Base-by-base conservation (phyloP, 2,888 invertebrate species). In the Diplazon laetatorius region DNA sequence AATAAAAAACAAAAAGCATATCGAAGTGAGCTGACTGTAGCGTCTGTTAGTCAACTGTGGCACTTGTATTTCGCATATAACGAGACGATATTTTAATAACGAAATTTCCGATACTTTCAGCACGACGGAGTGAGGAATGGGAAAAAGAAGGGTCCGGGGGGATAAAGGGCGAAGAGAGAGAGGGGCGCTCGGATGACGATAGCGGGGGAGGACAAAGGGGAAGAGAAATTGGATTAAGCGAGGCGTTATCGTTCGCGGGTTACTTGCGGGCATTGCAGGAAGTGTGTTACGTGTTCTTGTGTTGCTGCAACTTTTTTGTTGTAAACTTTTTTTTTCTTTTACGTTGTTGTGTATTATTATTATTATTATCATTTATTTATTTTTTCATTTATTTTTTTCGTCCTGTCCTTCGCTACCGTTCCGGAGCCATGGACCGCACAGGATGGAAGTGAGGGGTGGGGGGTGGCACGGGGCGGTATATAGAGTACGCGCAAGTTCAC, bases 231-330 rank as follows among this genome's bases (percentile, higher is more conserved):
- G 65, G 73, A 80, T 80, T 74, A 78, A 78, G 70, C 70, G 78
- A 74, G 71, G 71, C 75, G 78, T 78, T 78, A 78, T 75, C 78
- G 70, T 75, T 63, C n/a, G 66, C 50, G 62, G 71, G 48, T 78
- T 78, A 57, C 63, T 75, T 62, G 66, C 48, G 55, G 48, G 39
- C 71, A 68, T 74, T 42, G 55, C 66, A 35, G 75, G 30, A 68
- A 71, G 66, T 75, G 78, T 74, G 74, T 71, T 62, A 57, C 70
- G 59, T 66, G 68, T 69, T 68, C 46, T 62, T 46, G 22, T 60
- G 62, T 35, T 69, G 55, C 35, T 35, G 63, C 69, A 57, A 63
- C 52, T 48, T 73, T 77, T 63, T 59, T 48, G 48, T 50, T 66
- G 30, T 59, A 10, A n/a, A 52, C 35, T 71, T 57, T 59, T 52